Evolutionary conservation across 2,113 vertebrate species (phyloP).

Genomic region (Acrocephalus arundinaceus): DNA sequence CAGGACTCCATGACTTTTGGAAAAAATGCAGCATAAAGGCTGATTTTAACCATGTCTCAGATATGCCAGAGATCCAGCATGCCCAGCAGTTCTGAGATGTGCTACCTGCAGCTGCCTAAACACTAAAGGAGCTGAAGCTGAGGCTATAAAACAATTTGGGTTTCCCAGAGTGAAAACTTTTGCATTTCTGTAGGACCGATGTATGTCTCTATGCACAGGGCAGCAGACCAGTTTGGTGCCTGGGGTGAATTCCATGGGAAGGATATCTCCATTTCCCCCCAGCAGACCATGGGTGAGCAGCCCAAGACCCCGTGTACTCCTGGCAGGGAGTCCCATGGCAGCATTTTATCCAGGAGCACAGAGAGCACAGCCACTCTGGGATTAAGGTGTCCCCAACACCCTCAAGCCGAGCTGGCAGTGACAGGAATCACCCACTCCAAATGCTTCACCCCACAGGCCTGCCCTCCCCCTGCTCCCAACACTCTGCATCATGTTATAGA

Average conservation of each 20-base stretch:
- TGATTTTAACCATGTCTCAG: not conserved
- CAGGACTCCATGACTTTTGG: not conserved
- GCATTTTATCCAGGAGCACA: not conserved
- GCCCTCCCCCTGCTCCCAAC: not conserved
- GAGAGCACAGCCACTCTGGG: rapidly evolving
- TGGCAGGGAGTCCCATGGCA: not conserved
- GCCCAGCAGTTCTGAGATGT: not conserved
- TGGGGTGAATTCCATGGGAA: not conserved
- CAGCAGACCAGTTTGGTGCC: not conserved
- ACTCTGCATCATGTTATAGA: rapidly evolving
- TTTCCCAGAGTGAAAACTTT: not conserved
- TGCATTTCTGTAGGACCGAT: not conserved
- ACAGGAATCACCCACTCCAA: not conserved
- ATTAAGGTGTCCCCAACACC: not conserved
- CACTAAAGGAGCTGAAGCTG: not conserved
- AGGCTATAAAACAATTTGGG: not conserved
- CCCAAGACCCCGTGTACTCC: rapidly evolving
- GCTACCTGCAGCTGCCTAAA: not conserved
- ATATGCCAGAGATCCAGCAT: rapidly evolving
- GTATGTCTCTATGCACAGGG: rapidly evolving
- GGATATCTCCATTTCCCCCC: not conserved
- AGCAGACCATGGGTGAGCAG: not conserved
- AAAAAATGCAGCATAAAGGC: not conserved
- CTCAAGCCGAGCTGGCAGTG: not conserved
- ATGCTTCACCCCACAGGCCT: not conserved